A percentile compares a stretch with the other conserved stretches of the same genome.
Evolutionary conservation across 2,113 vertebrate species (phyloP).

Genomic region (Emydocephalus ijimae): DNA sequence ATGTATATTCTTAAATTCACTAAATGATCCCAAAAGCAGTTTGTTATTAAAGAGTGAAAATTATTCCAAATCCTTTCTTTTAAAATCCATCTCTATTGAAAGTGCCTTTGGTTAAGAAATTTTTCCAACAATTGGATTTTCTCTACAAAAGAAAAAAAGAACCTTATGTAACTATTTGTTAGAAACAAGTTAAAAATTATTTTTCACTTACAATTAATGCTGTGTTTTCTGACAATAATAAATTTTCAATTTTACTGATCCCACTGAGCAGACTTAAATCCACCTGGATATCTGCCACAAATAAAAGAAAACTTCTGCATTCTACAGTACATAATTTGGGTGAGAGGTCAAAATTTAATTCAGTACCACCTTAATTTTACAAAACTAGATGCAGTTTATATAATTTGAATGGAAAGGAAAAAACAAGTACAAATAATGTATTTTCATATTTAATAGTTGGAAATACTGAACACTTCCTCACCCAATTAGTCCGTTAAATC

Average conservation of each 20-base stretch:
- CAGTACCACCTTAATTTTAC: neutral
- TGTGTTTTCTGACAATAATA: neutral
- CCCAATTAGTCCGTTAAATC: neutral
- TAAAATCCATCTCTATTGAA: slow-evolving; percentile 44
- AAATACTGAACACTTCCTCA: neutral
- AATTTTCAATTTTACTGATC: neutral
- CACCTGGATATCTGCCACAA: neutral
- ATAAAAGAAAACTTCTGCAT: neutral
- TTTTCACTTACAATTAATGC: neutral
- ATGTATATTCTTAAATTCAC: slow-evolving; percentile 70
- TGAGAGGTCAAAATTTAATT: neutral
- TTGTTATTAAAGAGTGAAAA: slow-evolving; percentile 42
- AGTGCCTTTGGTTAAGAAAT: slow-evolving; percentile 70
- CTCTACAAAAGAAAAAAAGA: slow-evolving; percentile 69
- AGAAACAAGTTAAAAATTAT: slow-evolving; percentile 13
- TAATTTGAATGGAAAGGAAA: neutral
- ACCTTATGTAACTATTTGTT: neutral
- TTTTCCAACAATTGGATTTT: slow-evolving; percentile 94
- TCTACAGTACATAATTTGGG: neutral
- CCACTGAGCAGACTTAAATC: neutral
- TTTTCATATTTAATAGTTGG: neutral
- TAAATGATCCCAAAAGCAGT: slow-evolving; percentile 47
- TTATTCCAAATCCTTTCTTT: slow-evolving; percentile 71
- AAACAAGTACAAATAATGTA: neutral
- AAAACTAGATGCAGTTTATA: neutral